Evolutionary conservation across 2,797 vertebrate species (phyloP).

Genomic region (Xenopus petersii): DNA sequence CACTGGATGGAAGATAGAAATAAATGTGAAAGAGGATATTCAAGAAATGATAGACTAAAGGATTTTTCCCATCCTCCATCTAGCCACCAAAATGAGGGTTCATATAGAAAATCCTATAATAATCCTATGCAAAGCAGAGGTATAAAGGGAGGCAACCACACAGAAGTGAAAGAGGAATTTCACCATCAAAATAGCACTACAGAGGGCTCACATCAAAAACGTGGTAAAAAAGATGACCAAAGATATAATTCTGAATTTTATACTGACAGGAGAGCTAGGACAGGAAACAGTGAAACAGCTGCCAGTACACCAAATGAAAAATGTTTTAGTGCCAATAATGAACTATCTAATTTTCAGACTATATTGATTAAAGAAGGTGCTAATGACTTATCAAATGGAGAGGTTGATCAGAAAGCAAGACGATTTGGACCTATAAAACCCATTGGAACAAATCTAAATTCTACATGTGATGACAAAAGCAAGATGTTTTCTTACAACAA

Average conservation of each 20-base stretch:
- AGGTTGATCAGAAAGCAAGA: constrained; percentile 75
- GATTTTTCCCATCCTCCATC: constrained; percentile 68
- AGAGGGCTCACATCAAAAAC: constrained; percentile 78
- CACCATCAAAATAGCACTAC: constrained; percentile 61
- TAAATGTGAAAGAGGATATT: constrained; percentile 66
- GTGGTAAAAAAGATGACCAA: constrained; percentile 77
- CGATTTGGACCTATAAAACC: constrained; percentile 89
- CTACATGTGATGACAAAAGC: constrained; percentile 67
- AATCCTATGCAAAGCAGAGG: constrained; percentile 66
- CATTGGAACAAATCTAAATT: constrained; percentile 52
- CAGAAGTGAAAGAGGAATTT: constrained; percentile 70
- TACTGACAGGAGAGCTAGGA: constrained; percentile 74
- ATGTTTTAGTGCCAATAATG: constrained; percentile 66
- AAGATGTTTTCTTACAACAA: constrained; percentile 74
- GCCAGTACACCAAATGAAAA: constrained; percentile 69
- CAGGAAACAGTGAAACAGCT: constrained; percentile 68
- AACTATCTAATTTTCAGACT: constrained; percentile 58
- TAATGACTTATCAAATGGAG: constrained; percentile 80
- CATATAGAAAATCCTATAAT: constrained; percentile 68
- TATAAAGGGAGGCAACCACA: constrained; percentile 59
- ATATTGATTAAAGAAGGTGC: constrained; percentile 63
- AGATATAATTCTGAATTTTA: constrained; percentile 73
- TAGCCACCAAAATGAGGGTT: constrained; percentile 64
- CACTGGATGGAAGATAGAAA: constrained; percentile 76
- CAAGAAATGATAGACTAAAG: constrained; percentile 75